Percentiles rank a stretch among this genome's conserved stretches.
phyloP scores from a whole-genome alignment of 2,888 invertebrate genomes.

The Drosophila paracracens region DNA sequence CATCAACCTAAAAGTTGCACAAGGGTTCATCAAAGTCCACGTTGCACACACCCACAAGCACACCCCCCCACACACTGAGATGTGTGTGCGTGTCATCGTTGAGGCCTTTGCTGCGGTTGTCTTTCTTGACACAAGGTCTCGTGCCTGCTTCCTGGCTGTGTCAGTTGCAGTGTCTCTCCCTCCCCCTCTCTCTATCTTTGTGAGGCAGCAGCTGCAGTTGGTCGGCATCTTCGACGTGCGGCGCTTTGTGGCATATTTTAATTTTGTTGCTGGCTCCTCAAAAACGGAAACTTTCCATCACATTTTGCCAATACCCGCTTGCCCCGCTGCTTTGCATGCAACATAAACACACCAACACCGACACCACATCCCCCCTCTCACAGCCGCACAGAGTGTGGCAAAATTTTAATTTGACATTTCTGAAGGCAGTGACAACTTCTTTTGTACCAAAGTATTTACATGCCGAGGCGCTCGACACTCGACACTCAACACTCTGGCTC shows the following conservation, averaged over 20 bases:
- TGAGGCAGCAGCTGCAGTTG: conserved; percentile 36
- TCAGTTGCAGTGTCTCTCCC: background rate
- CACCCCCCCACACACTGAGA: conserved; percentile 3
- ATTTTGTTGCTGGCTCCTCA: conserved; percentile 71
- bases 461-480: conserved; percentile 29
- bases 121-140: conserved; percentile 64
- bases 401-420: conserved; percentile 75
- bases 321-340: conserved; percentile 49
- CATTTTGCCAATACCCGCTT: conserved; percentile 13
- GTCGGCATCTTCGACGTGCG: conserved; percentile 67
- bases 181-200: background rate
- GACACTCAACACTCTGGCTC: background rate
- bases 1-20: conserved; percentile 59
- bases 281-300: conserved; percentile 66
- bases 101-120: conserved; percentile 76
- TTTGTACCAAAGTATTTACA: conserved; percentile 71
- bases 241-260: conserved; percentile 79
- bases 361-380: background rate
- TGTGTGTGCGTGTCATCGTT: conserved; percentile 53
- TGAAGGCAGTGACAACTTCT: conserved; percentile 72
- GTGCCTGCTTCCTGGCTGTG: conserved; percentile 14
- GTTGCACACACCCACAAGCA: conserved; percentile 10
- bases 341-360: conserved; percentile 10
- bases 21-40: conserved; percentile 64
- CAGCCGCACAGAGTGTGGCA: conserved; percentile 24